A percentile compares a stretch with the other conserved stretches of the same genome.
Conservation (phyloP, 2,888 invertebrate species). For the Asteroscopus sphinx region DNA sequence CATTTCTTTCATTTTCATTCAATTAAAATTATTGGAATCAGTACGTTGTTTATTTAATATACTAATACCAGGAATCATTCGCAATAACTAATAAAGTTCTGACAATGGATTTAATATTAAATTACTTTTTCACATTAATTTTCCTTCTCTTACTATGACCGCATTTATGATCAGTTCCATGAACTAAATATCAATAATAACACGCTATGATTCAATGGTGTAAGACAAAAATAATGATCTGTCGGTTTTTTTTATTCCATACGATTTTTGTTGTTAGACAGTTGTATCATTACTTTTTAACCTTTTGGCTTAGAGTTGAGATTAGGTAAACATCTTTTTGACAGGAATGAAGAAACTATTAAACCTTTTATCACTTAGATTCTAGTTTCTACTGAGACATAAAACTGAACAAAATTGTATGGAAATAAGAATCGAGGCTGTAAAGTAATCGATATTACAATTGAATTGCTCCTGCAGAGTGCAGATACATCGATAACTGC, state of each 20-base stretch:
- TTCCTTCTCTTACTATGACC: constrained; percentile 42
- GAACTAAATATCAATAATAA: constrained; percentile 34
- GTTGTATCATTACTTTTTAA: too few species aligned
- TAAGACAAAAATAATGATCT: constrained; percentile 26
- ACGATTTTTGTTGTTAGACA: too few species aligned
- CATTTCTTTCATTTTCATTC: constrained; percentile 12
- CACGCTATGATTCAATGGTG: constrained; percentile 32
- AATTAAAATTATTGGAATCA: constrained; percentile 21
- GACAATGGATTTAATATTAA: constrained; percentile 16
- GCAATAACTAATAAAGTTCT: constrained; percentile 11
- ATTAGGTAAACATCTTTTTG: too few species aligned
- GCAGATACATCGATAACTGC: not conserved
- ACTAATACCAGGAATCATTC: constrained; percentile 27
- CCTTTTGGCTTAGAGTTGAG: too few species aligned
- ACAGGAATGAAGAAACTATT: too few species aligned
- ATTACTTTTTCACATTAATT: constrained; percentile 24
- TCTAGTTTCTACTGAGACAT: too few species aligned
- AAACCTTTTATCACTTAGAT: too few species aligned
- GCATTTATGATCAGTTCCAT: constrained; percentile 28
- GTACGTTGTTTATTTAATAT: constrained; percentile 13
- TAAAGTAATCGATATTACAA: too few species aligned
- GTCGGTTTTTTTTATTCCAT: too few species aligned
- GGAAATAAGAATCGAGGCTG: too few species aligned
- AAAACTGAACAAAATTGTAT: too few species aligned
- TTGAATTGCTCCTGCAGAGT: not conserved